Conservation (phyloP, 2,797 vertebrate species). For the Falco rusticolus region DNA sequence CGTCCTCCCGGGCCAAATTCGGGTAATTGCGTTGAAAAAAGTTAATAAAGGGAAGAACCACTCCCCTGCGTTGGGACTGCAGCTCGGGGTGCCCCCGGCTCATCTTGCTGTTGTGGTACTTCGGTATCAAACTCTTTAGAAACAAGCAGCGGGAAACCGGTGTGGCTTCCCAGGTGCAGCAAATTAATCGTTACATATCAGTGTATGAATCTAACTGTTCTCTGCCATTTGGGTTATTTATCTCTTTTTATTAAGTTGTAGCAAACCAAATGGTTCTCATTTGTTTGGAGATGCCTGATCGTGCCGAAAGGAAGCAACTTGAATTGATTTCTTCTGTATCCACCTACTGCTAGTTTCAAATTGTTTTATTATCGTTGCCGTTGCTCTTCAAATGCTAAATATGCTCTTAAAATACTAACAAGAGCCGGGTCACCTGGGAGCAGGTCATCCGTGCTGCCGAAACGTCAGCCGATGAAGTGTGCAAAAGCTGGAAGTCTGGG, state of each 20-base stretch:
- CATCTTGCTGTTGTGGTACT: not conserved
- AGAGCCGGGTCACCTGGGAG: not conserved
- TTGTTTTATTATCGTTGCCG: not conserved
- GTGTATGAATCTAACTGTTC: not conserved
- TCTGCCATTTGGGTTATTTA: not conserved
- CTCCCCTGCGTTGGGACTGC: not conserved
- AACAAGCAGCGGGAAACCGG: not conserved
- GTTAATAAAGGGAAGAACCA: not conserved
- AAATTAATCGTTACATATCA: not conserved
- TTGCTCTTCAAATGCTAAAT: conserved; percentile 3
- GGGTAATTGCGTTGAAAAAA: not conserved
- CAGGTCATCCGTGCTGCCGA: not conserved
- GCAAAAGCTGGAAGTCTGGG: not conserved
- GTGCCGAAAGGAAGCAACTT: not conserved
- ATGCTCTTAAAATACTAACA: not conserved
- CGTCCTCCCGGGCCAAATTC: not conserved
- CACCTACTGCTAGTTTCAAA: not conserved
- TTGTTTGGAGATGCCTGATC: not conserved
- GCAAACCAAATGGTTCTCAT: not conserved
- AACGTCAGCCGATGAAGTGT: not conserved
- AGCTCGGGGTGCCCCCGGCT: not conserved
- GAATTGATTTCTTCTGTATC: not conserved
- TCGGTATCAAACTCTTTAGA: not conserved
- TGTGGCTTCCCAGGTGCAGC: not conserved
- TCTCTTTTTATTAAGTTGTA: not conserved